Conservation (phyloP, 2,888 invertebrate species). For the Selenia dentaria region DNA sequence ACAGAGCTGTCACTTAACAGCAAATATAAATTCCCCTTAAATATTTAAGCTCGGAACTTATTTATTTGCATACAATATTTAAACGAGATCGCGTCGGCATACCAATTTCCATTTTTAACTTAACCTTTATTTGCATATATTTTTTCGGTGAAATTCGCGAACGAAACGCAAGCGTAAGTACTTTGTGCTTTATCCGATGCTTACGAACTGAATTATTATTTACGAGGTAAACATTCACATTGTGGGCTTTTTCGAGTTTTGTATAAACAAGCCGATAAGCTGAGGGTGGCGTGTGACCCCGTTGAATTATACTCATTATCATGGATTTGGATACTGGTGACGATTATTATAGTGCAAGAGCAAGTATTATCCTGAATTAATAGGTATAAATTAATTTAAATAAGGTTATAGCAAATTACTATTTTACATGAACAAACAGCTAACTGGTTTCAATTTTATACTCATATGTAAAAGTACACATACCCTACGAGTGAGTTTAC, state of each 20-base stretch:
- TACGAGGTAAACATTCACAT: constrained; percentile 59
- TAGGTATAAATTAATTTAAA: too few relatives aligned
- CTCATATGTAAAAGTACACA: too few relatives aligned
- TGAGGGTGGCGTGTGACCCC: constrained; percentile 43
- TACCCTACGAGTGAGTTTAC: too few relatives aligned
- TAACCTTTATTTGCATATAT: constrained; percentile 39
- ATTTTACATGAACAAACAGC: too few relatives aligned
- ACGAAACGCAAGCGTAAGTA: constrained; percentile 22
- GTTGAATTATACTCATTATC: constrained; percentile 34
- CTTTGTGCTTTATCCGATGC: constrained; percentile 39
- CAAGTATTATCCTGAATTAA: too few relatives aligned
- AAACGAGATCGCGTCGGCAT: constrained; percentile 46
- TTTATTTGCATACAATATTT: constrained; percentile 52
- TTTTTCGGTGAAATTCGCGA: constrained; percentile 30
- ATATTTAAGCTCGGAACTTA: constrained; percentile 33
- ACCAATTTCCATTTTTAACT: constrained; percentile 54
- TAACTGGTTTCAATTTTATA: too few relatives aligned
- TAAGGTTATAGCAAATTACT: too few relatives aligned
- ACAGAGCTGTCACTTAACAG: constrained; percentile 29
- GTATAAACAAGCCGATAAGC: constrained; percentile 60
- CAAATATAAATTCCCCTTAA: constrained; percentile 21
- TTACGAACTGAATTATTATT: constrained; percentile 57
- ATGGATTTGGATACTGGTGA: constrained; percentile 34
- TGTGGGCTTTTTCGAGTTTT: constrained; percentile 55
- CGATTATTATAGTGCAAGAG: constrained; percentile 17